Conservation (phyloP, 2,888 invertebrate genomes). For the Galeopsomyia nigrocyanea region DNA sequence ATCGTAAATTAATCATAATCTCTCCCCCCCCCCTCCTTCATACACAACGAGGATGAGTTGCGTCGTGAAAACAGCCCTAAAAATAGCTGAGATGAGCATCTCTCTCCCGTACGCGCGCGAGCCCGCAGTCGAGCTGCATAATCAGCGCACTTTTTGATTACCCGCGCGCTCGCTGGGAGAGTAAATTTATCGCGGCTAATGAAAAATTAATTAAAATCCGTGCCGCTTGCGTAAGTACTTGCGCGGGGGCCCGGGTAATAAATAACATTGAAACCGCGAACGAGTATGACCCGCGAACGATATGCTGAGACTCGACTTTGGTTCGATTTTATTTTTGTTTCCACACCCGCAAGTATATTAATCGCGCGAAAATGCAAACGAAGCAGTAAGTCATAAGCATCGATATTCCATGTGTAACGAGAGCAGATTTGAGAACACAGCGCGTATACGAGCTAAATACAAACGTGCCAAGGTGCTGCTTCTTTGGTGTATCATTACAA, state of each 20-base stretch:
- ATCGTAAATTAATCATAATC: too few species aligned
- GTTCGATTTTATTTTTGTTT: slow-evolving; percentile 1
- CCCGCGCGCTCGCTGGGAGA: not conserved
- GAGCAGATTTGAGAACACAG: too few species aligned
- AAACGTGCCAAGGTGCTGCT: too few species aligned
- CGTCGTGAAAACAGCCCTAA: too few species aligned
- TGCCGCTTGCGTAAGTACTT: not conserved
- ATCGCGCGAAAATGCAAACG: too few species aligned
- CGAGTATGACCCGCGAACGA: not conserved
- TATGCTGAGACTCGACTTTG: not conserved
- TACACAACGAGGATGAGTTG: too few species aligned
- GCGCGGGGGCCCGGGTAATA: not conserved
- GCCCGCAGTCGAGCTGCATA: not conserved
- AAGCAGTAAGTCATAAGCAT: too few species aligned
- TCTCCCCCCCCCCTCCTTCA: too few species aligned
- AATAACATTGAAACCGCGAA: slow-evolving; percentile 12
- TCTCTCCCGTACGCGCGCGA: not conserved
- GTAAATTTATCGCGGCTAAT: slow-evolving; percentile 34
- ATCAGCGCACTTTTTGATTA: slow-evolving; percentile 11
- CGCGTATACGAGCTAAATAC: too few species aligned
- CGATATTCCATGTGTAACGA: too few species aligned
- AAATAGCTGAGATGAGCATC: too few species aligned
- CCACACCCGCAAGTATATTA: slow-evolving; percentile 4
- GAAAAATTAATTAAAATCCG: slow-evolving; percentile 45
- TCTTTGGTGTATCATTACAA: too few species aligned